Evolutionary conservation across 2,888 invertebrate species (phyloP).

Genomic region (Volucella bombylans): DNA sequence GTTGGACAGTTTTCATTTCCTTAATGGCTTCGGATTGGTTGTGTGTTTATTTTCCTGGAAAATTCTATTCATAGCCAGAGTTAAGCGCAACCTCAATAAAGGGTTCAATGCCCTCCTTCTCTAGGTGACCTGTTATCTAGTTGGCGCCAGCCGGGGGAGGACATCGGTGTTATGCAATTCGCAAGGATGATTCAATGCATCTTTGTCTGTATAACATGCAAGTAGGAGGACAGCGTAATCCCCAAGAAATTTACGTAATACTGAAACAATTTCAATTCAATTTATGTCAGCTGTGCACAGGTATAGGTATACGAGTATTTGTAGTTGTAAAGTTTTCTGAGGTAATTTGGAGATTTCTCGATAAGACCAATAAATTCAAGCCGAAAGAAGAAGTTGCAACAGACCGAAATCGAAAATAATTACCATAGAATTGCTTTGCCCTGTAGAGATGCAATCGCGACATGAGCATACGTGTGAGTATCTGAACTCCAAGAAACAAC

Average conservation of each 20-base stretch:
- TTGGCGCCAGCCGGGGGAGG: conserved; percentile 55
- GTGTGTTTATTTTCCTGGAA: conserved; percentile 4
- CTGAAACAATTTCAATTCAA: too few species aligned
- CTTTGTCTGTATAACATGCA: too few species aligned
- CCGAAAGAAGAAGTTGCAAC: neutral
- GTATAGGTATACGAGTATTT: too few species aligned
- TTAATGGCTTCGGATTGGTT: conserved; percentile 41
- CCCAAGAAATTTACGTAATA: too few species aligned
- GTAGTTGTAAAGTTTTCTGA: neutral
- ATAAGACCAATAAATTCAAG: conserved; percentile 24
- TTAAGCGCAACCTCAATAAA: neutral
- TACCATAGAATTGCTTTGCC: conserved; percentile 1
- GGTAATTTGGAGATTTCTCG: conserved; percentile 14
- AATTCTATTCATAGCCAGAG: neutral
- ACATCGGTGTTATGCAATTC: conserved; percentile 28
- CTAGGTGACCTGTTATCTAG: conserved; percentile 42
- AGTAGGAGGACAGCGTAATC: too few species aligned
- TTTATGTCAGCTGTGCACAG: too few species aligned
- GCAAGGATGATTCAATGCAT: neutral
- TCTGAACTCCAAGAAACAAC: neutral
- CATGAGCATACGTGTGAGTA: neutral
- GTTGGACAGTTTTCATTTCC: conserved; percentile 43
- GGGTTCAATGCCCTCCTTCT: conserved; percentile 36
- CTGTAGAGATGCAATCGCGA: neutral
- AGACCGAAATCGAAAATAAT: conserved; percentile 20